Conservation (phyloP, 2,113 vertebrate genomes). For the Sula dactylatra region DNA sequence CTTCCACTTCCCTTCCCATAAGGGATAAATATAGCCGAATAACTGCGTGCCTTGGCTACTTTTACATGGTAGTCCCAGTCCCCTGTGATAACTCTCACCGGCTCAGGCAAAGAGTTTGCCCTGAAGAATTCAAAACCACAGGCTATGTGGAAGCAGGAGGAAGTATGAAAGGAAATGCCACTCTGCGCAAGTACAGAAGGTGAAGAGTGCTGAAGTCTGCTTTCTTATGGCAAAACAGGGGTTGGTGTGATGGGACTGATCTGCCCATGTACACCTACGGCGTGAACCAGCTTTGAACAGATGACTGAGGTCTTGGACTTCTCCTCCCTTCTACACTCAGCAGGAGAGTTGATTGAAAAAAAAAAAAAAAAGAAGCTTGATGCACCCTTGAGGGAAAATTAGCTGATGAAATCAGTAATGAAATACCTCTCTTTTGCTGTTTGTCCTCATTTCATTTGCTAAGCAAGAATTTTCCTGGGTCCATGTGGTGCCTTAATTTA, state of each 20-base stretch:
- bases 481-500: neutral
- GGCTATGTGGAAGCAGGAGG: neutral
- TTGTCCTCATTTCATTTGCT: constrained; percentile 6
- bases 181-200: neutral
- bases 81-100: neutral
- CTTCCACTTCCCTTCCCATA: neutral
- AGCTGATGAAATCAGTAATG: neutral
- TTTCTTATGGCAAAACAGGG: neutral
- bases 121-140: neutral
- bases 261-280: neutral
- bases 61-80: neutral
- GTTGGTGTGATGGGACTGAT: neutral
- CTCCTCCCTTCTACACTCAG: neutral
- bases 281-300: neutral
- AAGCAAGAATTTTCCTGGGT: neutral
- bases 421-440: neutral
- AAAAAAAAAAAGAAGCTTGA: neutral
- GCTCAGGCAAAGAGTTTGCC: neutral
- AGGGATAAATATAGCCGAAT: neutral
- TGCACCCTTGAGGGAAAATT: neutral
- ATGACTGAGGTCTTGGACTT: neutral
- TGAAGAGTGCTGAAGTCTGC: neutral
- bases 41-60: neutral
- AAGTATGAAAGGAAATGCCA: neutral
- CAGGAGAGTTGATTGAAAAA: neutral